Evolutionary conservation across 2,888 invertebrate genomes (phyloP).

Genomic region (Pasiphila rectangulata): DNA sequence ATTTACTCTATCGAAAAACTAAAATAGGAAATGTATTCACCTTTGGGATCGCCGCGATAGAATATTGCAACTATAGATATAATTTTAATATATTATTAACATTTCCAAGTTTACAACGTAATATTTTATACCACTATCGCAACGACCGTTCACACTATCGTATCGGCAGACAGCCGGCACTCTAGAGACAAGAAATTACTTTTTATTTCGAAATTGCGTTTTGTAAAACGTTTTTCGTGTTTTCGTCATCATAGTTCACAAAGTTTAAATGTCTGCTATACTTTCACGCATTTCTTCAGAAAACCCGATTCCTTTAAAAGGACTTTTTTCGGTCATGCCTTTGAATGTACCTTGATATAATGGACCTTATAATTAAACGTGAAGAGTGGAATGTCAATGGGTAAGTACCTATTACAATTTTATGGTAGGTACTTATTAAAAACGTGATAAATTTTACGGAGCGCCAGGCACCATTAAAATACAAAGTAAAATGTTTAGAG

Average conservation of each 20-base stretch:
- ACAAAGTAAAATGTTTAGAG: neutral
- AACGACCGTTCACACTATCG: slow-evolving; percentile 18
- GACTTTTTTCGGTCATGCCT: slow-evolving; percentile 22
- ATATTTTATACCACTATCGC: slow-evolving; percentile 13
- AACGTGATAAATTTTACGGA: neutral
- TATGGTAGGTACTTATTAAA: slow-evolving; percentile 3
- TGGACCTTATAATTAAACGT: slow-evolving; percentile 21
- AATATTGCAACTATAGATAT: slow-evolving; percentile 6
- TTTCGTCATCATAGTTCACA: slow-evolving; percentile 22
- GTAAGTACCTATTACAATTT: neutral
- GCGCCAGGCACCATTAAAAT: neutral
- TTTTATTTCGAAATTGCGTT: slow-evolving; percentile 22
- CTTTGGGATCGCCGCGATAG: slow-evolving; percentile 5
- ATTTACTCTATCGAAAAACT: neutral
- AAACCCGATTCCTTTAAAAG: slow-evolving; percentile 23
- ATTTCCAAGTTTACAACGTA: slow-evolving; percentile 16
- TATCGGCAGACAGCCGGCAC: slow-evolving; percentile 6
- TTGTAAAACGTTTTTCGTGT: slow-evolving; percentile 32
- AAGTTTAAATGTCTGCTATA: slow-evolving; percentile 23
- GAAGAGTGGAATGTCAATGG: slow-evolving; percentile 2
- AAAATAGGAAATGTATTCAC: neutral
- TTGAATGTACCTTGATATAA: slow-evolving; percentile 22
- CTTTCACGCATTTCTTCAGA: slow-evolving; percentile 21
- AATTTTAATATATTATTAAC: too few relatives aligned
- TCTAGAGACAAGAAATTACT: slow-evolving; percentile 22